Percentiles rank a stretch among this genome's conserved stretches.
Conservation (phyloP, 2,888 invertebrate species). For the Lamellibrachia columna region DNA sequence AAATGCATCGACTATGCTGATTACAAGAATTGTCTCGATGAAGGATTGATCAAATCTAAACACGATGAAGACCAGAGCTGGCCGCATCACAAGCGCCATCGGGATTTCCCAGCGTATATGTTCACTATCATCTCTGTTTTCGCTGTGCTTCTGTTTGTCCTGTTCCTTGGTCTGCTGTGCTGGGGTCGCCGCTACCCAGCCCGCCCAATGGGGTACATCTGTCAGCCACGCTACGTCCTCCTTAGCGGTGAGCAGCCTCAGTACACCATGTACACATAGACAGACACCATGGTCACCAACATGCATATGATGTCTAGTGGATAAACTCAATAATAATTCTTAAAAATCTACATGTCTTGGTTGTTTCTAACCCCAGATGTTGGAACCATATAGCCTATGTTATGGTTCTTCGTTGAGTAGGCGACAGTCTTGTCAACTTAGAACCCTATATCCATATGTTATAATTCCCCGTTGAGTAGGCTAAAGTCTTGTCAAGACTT, state of each 20-base stretch:
- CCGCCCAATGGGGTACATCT: slow-evolving; percentile 28
- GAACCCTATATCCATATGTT: not conserved
- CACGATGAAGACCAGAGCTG: slow-evolving; percentile 21
- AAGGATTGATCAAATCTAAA: not conserved
- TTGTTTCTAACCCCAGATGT: not conserved
- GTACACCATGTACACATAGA: not conserved
- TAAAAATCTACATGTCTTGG: not conserved
- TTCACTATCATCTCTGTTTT: slow-evolving; percentile 48
- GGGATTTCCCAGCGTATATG: slow-evolving; percentile 44
- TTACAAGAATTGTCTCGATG: slow-evolving; percentile 78
- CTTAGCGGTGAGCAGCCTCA: not conserved
- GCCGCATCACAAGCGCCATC: slow-evolving; percentile 26
- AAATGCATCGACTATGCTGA: slow-evolving; percentile 82
- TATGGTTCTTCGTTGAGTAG: not conserved
- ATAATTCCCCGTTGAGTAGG: not conserved
- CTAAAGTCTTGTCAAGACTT: no score
- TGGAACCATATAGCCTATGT: not conserved
- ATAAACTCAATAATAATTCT: not conserved
- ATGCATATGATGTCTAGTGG: no score
- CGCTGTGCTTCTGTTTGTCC: slow-evolving; percentile 32
- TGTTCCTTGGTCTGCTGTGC: slow-evolving; percentile 34
- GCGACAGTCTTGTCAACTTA: not conserved
- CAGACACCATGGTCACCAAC: no score
- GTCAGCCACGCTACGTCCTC: slow-evolving; percentile 33
- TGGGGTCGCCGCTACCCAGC: slow-evolving; percentile 28